Percentiles rank a stretch among this genome's conserved stretches.
Conservation (phyloP, 2,113 vertebrate species). For the Pungitius pungitius region DNA sequence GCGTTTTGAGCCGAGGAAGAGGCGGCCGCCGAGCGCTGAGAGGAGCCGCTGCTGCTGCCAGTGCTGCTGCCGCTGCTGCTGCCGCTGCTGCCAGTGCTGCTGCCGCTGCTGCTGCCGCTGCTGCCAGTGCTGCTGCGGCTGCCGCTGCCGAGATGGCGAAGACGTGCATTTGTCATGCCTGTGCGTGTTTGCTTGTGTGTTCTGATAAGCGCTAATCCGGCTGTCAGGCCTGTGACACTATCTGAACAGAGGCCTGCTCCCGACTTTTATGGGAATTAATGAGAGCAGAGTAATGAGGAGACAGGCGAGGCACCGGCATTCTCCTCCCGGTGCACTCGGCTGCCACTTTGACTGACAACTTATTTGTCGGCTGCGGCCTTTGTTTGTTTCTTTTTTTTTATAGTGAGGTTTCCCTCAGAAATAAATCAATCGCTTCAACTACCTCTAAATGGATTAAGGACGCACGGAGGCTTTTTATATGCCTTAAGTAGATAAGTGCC, state of each 20-base stretch:
- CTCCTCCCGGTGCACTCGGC: conserved; percentile 22
- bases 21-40: conserved; percentile 36
- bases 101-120: too few species aligned
- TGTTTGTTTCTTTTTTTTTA: conserved; percentile 1
- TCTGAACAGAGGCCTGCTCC: conserved; percentile 58
- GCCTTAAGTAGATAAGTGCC: conserved; percentile 28
- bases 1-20: conserved; percentile 54
- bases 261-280: conserved; percentile 66
- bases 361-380: conserved; percentile 16
- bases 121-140: too few species aligned
- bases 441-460: conserved; percentile 43
- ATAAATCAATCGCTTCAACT: conserved; percentile 38
- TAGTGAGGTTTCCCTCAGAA: conserved; percentile 22
- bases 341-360: conserved; percentile 25
- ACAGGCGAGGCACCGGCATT: conserved; percentile 45
- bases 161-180: conserved; percentile 36
- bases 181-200: too few species aligned
- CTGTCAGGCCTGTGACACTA: conserved; percentile 66
- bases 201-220: conserved; percentile 74
- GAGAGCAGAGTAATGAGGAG: conserved; percentile 49
- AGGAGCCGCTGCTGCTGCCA: conserved; percentile 7
- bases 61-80: too few species aligned
- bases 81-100: too few species aligned
- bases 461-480: conserved; percentile 25
- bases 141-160: conserved; percentile 21